Evolutionary conservation across 2,113 vertebrate genomes (phyloP).

Genomic region (Notiomystis cincta): DNA sequence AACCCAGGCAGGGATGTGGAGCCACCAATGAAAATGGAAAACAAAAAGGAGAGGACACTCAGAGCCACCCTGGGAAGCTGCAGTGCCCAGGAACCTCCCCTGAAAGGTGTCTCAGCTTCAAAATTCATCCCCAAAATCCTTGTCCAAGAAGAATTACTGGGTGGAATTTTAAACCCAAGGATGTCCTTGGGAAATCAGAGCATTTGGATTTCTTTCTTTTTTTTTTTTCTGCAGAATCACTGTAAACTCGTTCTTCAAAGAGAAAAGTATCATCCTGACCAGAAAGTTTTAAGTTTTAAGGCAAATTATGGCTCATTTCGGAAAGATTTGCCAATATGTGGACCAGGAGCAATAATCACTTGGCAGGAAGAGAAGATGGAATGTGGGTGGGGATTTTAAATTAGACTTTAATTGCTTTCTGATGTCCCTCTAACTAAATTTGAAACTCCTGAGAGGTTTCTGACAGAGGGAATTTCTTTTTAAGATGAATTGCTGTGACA

Average conservation of each 20-base stretch:
- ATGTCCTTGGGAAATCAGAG: background rate
- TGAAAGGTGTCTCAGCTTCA: background rate
- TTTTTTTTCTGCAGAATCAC: background rate
- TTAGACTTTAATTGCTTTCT: slow-evolving; percentile 1
- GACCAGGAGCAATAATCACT: background rate
- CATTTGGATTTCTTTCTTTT: background rate
- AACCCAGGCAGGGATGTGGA: background rate
- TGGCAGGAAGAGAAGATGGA: background rate
- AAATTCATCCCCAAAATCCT: background rate
- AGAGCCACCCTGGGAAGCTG: background rate
- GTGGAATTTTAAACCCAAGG: background rate
- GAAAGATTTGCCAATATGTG: background rate
- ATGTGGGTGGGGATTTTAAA: slow-evolving; percentile 10
- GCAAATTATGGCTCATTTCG: background rate
- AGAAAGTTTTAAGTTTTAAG: background rate
- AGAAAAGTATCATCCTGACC: background rate
- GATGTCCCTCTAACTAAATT: background rate
- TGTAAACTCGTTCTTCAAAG: background rate
- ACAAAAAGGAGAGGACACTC: background rate
- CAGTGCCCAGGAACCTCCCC: background rate
- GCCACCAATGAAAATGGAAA: background rate
- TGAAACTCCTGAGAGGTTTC: background rate
- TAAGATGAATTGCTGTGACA: background rate
- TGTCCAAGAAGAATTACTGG: background rate
- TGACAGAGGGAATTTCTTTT: background rate